Evolutionary conservation across 2,797 vertebrate species (phyloP), one percentile per base, ranked within the genome.

Genomic region (Australoheros facetus): DNA sequence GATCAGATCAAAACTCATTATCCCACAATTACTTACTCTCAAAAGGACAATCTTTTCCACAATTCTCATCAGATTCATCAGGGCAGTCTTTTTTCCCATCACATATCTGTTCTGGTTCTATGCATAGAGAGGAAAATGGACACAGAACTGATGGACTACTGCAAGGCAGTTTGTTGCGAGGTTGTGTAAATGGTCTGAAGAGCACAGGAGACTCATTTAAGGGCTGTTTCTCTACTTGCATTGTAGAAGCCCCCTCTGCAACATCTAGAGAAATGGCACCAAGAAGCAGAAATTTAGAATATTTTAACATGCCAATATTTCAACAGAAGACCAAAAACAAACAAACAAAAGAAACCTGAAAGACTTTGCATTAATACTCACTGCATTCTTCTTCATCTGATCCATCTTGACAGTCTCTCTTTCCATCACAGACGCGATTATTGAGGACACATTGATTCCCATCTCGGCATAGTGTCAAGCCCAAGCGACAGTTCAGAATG

Each of bases 31-130:
- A 34, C 86, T 78, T 87, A 97, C 97, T 96, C 88, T 84, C 87
- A 2, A 81, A 80, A 11, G 84, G 90, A 53, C 97, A 98, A 71
- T 84, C 72, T 66, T 81, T 87, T 4, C 92, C n/a, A 9, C 96
- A 97, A 0, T 95, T 91, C 85, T 98, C 97, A 84, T 98, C 97
- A 1, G 95, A 97, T 12, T 96, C 96, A 83, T 97, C 97, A 0
- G 78, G 85, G 53, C 97, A 97, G 91, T 97, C 96, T 28, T 37
- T 85, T 16, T 87, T 94, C 14, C 97, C 97, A 21, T 98, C 96
- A 77, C 97, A 98, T 13, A 97, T 1, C 37, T 93, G 95, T 16
- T 93, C 83, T 3, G 80, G 86, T 10, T 89, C 82, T 32, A 98
- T 87, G 1, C 96, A 97, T 6, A 78, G 28, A 0, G 89, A 88